Evolutionary conservation across 2,888 invertebrate species (phyloP), one percentile per base, ranked within the genome.

Genomic region (Leucophora obtusa): DNA sequence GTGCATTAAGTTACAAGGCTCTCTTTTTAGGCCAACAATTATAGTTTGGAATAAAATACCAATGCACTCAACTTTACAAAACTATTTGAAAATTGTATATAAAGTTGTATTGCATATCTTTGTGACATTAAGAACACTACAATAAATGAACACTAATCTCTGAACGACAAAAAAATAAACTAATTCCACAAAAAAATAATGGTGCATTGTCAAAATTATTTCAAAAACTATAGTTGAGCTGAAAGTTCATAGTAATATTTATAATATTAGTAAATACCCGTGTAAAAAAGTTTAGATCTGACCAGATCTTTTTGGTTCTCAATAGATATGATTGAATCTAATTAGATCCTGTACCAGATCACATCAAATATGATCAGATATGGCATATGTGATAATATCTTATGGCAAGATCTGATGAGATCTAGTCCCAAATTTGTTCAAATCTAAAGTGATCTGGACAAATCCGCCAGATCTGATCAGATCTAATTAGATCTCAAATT

Each of bases 91-190:
- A 47, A 47, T 38, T 11, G 14, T 47, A 47, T 47, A n/a, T 2
- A 47, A 47, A 47, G 43, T 47, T 47, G 0, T n/a, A 47, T 47
- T 47, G n/a, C n/a, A 47, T n/a, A 6, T 11, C 15, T 47, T 47
- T n/a, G 14, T 47, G n/a, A 6, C 2, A 47, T n/a, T n/a, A n/a
- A 47, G n/a, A 47, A 4, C 1, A n/a, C 14, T 47, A n/a, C 43
- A n/a, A n/a, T 47, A 47, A 47, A n/a, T 47, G 43, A 47, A 47
- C n/a, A n/a, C n/a, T 47, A 38, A 47, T 47, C 43, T 47, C 43
- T 47, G 14, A n/a, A n/a, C 43, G 43, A 47, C 14, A 14, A 47
- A 47, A n/a, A n/a, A 38, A 38, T 11, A 38, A 38, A 38, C 14
- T 38, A 3, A 38, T 38, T 38, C 11, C 6, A 11, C 38, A 38